phyloP scores from a whole-genome alignment of 2,113 vertebrate genomes.

The Ictalurus furcatus region DNA sequence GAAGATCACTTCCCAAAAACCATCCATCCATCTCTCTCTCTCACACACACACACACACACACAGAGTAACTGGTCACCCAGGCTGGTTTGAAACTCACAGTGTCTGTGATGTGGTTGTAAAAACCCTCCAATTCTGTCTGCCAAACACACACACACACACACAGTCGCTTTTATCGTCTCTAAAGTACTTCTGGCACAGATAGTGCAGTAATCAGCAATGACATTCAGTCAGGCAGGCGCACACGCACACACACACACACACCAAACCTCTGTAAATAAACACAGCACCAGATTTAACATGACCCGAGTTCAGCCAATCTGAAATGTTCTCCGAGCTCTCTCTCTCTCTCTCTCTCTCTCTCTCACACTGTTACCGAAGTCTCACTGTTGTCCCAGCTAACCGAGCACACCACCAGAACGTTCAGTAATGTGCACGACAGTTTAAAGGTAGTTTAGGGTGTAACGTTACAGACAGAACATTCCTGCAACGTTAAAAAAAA shows the following conservation, averaged over 20 bases:
- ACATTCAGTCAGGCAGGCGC: constrained; percentile 4
- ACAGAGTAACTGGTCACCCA: neutral
- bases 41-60: constrained; percentile 3
- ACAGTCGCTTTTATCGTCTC: neutral
- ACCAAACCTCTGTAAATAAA: constrained; percentile 41
- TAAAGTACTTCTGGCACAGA: constrained; percentile 8
- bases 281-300: constrained; percentile 29
- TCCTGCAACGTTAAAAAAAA: neutral
- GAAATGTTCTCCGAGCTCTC: neutral
- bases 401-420: neutral
- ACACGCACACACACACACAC: neutral
- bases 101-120: constrained; percentile 31
- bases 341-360: neutral
- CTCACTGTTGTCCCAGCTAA: neutral
- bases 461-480: neutral
- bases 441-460: neutral
- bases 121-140: neutral
- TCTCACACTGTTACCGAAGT: neutral
- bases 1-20: constrained; percentile 41
- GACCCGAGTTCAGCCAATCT: constrained; percentile 10
- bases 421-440: neutral
- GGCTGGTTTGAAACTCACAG: constrained; percentile 9
- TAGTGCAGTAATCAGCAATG: constrained; percentile 37
- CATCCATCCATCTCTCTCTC: neutral
- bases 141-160: constrained; percentile 22